Evolutionary conservation across 2,113 vertebrate genomes (phyloP), one percentile per base, ranked within the genome.

Genomic region (Jaculus jaculus): DNA sequence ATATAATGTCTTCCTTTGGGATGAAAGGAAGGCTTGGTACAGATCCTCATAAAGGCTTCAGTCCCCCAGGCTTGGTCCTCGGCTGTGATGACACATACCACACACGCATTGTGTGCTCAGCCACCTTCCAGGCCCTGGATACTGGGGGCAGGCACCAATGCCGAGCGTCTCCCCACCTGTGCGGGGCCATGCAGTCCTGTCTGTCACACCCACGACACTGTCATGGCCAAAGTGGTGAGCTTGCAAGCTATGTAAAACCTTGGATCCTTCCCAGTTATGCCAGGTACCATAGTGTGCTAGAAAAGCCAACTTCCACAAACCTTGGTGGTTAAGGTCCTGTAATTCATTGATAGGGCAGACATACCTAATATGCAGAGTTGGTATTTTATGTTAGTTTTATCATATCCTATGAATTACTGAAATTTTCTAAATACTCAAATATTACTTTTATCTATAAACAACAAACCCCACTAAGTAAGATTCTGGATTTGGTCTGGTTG

Each of bases 71-170:
- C 28, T 75, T 47, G 9, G 42, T 54, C 8, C 34, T 30, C 3
- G 1, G 24, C 51, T 34, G 2, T 3, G 11, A 21, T 3, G 9
- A 28, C 58, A 84, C 15, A 18, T 21, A 39, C 42, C 11, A 3
- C 26, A 17, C 1, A 11, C 0, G 1, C 10, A 42, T 4, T 11
- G 2, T 17, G 10, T 5, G 11, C 9, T 32, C 16, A 42, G 26
- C 18, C 10, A 10, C 34, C 68, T 1, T 7, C 24, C n/a, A 6
- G 3, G 17, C 20, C 63, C 17, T 68, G 60, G 73, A 2, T 61
- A 11, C 42, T 66, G 20, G 23, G 8, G 39, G 6, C 18, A 26
- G 23, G 4, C n/a, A 1, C 1, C 6, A 2, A 24, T 0, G 0
- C 10, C 5, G 0, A 0, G 7, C 24, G 16, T 42, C 65, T 5